phyloP scores from a whole-genome alignment of 2,888 invertebrate genomes.

The Tachina grossa region DNA sequence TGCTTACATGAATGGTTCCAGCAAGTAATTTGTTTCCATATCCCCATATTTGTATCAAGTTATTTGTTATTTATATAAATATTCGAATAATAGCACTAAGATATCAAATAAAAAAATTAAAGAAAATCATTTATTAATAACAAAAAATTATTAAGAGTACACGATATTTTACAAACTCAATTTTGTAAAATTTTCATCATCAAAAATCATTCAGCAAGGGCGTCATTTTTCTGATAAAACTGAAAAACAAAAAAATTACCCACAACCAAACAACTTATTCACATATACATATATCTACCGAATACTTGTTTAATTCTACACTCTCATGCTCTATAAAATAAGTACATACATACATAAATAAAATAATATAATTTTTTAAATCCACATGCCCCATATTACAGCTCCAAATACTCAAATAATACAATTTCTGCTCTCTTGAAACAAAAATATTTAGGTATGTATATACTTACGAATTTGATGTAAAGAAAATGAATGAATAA shows the following conservation, averaged over 20 bases:
- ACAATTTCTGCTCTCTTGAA: constrained; percentile 54
- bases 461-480: neutral
- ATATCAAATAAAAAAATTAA: no score
- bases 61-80: no score
- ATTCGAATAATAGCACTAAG: no score
- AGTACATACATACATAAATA: neutral
- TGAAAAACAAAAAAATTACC: neutral
- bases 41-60: no score
- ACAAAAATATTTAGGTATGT: neutral
- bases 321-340: constrained; percentile 24
- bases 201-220: neutral
- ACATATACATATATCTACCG: neutral
- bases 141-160: no score
- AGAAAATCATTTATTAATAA: no score
- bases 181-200: no score
- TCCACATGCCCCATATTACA: constrained; percentile 35
- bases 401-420: neutral
- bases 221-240: neutral
- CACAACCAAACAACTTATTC: no score
- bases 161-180: no score
- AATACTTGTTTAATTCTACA: neutral
- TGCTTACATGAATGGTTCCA: no score
- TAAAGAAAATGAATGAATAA: constrained; percentile 14
- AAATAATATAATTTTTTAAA: constrained; percentile 46
- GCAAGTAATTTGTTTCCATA: no score